phyloP scores from a whole-genome alignment of 2,113 vertebrate genomes.

The Phyllostomus hastatus region DNA sequence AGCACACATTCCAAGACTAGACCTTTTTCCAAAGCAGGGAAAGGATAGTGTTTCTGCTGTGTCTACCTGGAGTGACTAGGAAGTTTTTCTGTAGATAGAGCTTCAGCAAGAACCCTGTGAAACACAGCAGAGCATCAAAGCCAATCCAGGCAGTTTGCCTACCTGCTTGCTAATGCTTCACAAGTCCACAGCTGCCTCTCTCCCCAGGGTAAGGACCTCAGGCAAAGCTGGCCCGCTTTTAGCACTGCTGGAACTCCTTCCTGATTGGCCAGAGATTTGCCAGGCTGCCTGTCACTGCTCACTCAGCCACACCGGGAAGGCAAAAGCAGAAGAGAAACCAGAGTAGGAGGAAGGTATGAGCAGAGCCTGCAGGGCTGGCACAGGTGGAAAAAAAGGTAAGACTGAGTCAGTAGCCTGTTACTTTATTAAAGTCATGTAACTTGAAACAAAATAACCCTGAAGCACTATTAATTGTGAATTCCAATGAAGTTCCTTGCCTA shows the following conservation, averaged over 20 bases:
- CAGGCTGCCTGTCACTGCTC: too few relatives aligned
- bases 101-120: not conserved
- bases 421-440: not conserved
- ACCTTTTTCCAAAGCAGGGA: not conserved
- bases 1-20: not conserved
- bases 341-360: not conserved
- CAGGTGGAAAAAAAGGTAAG: not conserved
- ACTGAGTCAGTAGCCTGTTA: not conserved
- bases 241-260: fast-evolving
- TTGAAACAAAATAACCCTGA: not conserved
- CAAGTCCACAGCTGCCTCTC: not conserved
- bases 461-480: not conserved
- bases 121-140: not conserved
- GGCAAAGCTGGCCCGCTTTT: fast-evolving
- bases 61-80: not conserved
- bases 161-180: not conserved
- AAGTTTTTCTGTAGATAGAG: not conserved
- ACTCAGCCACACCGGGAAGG: too few relatives aligned
- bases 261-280: not conserved
- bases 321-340: not conserved
- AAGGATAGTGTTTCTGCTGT: not conserved
- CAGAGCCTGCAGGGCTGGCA: not conserved
- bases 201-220: fast-evolving
- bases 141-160: fast-evolving
- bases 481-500: not conserved